A percentile compares a stretch with the other conserved stretches of the same genome.
These are phyloP conservation scores for Ladona fulva DNA, from an alignment of 1,140 invertebrate genomes.

Conservation along the genomic window DNA sequence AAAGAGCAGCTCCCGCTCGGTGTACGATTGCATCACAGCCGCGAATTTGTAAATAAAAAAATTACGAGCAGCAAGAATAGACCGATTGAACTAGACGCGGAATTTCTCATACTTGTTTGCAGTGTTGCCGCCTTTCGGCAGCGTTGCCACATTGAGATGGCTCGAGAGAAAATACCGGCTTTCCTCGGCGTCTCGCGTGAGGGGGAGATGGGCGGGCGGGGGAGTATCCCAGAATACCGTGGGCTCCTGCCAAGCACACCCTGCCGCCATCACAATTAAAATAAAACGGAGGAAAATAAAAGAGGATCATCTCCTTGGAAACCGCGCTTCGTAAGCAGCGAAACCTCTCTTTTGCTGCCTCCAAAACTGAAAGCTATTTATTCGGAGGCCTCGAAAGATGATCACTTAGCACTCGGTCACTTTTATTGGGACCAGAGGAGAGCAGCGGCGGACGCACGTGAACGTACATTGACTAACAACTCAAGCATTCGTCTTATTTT, in stretches of 20 bases:
- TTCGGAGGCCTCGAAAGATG: no score
- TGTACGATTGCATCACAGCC: no score
- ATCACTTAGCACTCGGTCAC: no score
- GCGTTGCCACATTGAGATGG: neutral
- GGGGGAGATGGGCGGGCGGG: neutral
- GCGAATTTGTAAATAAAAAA: no score
- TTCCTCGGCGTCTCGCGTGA: neutral
- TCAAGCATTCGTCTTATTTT: no score
- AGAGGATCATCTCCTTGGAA: neutral
- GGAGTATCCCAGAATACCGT: constrained; percentile 7
- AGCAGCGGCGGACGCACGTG: no score
- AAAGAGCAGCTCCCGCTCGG: no score
- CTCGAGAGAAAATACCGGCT: neutral
- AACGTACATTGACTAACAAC: no score
- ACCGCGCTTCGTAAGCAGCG: neutral
- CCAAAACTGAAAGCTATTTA: no score
- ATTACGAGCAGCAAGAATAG: neutral
- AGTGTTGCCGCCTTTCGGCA: neutral
- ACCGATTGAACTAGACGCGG: constrained; percentile 2
- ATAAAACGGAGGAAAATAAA: neutral
- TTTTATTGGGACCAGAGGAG: no score
- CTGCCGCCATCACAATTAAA: constrained; percentile 4
- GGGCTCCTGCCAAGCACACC: constrained; percentile 4
- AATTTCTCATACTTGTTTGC: constrained; percentile 10
- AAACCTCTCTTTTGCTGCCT: neutral